Conservation (phyloP, 2,888 invertebrate species). For the Micropterix aruncella region DNA sequence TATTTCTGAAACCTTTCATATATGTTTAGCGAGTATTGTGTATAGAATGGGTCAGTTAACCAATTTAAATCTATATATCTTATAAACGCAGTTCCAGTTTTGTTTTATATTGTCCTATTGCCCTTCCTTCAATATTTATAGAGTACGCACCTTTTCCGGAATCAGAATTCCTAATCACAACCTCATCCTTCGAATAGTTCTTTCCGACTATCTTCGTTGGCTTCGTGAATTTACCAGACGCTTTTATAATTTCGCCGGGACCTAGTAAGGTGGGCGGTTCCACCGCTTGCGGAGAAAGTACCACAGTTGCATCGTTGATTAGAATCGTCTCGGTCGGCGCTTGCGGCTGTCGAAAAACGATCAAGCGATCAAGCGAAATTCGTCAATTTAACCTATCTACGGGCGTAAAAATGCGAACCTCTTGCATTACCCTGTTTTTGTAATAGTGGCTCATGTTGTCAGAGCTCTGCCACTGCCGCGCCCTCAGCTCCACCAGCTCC, state of each 20-base stretch:
- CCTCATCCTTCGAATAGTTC: slow-evolving; percentile 90
- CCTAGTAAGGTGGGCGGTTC: slow-evolving; percentile 46
- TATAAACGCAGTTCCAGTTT: too few species aligned
- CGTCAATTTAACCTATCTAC: neutral
- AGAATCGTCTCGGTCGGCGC: too few species aligned
- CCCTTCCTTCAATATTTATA: too few species aligned
- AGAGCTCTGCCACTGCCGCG: slow-evolving; percentile 79
- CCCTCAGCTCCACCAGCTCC: slow-evolving; percentile 85
- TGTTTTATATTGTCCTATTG: too few species aligned
- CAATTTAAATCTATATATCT: neutral
- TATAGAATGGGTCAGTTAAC: neutral
- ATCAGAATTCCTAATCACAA: slow-evolving; percentile 88
- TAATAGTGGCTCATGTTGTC: slow-evolving; percentile 80
- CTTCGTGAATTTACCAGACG: slow-evolving; percentile 77
- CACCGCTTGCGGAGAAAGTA: slow-evolving; percentile 36
- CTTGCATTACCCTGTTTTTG: slow-evolving; percentile 50
- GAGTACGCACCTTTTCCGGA: slow-evolving; percentile 76
- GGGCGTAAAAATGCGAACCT: too few species aligned
- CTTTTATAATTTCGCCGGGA: slow-evolving; percentile 75
- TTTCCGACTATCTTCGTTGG: slow-evolving; percentile 86
- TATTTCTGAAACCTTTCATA: neutral
- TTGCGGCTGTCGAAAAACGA: neutral
- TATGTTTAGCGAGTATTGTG: neutral
- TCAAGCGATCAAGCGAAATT: neutral
- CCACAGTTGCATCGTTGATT: too few species aligned